A percentile compares a stretch with the other conserved stretches of the same genome.
These are phyloP conservation scores for Alosa alosa DNA, from an alignment of 2,113 vertebrate species.

Conservation along the genomic window DNA sequence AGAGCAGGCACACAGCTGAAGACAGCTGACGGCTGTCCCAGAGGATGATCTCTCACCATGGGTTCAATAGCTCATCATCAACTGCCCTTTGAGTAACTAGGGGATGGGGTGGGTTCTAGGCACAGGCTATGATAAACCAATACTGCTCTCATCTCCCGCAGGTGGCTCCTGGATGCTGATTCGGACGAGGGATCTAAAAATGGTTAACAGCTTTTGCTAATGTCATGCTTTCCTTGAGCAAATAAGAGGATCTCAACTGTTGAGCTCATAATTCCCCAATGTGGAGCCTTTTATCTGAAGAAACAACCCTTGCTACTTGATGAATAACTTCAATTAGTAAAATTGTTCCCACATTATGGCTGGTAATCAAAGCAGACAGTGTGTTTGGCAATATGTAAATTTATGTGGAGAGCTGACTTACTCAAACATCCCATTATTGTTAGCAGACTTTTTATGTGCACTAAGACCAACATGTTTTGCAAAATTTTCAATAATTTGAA, in stretches of 20 bases:
- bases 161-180: conserved; percentile 35
- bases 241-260: conserved; percentile 39
- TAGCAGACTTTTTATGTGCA: conserved; percentile 10
- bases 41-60: conserved; percentile 55
- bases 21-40: conserved; percentile 61
- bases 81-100: conserved; percentile 72
- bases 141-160: conserved; percentile 41
- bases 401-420: not conserved
- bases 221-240: conserved; percentile 50
- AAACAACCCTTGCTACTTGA: conserved; percentile 30
- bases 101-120: conserved; percentile 59
- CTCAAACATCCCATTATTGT: conserved; percentile 2
- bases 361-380: conserved; percentile 10
- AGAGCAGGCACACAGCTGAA: conserved; percentile 51
- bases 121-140: conserved; percentile 61
- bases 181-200: not conserved
- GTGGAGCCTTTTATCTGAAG: not conserved
- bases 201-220: conserved; percentile 37
- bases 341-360: conserved; percentile 43
- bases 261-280: conserved; percentile 31
- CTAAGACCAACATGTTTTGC: conserved; percentile 4
- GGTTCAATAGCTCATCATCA: conserved; percentile 78
- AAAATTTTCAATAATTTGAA: conserved; percentile 17
- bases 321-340: conserved; percentile 41
- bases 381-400: conserved; percentile 33